Base-by-base conservation (phyloP, 2,797 vertebrate genomes). In the Mycteria americana region DNA sequence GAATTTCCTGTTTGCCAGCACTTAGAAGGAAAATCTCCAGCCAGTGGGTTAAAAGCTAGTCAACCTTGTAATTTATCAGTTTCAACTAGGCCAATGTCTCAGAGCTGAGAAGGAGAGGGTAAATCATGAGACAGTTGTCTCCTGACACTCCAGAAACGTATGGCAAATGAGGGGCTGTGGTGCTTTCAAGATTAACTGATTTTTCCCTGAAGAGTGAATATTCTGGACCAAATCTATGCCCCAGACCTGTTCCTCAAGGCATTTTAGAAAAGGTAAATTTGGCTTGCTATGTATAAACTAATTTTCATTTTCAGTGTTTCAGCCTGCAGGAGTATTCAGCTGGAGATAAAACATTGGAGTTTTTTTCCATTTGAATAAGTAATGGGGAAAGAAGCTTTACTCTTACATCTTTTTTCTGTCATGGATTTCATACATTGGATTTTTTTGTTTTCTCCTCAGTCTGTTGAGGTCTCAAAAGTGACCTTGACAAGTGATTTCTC, bases 31-130 rank as follows among this genome's bases (percentile, higher is more conserved):
- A 96, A 96, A 85, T 91, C 72, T 95, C 83, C 90, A 95, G 41
- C 73, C 62, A 70, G 80, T 57, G 54, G 59, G 43, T 94, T 97
- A 95, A 89, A 95, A 96, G 85, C 65, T 90, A 94, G 51, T 88
- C 92, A 96, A 22, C 83, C 79, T 95, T 97, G 33, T 91, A 94
- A 96, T 97, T 97, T 94, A 91, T 92, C 83, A 37, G 65, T 80
- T 95, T 69, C 43, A 74, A 85, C 84, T 87, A 95, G 31, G 30
- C 62, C 41, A 63, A 59, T 5, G 9, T 95, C 92, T 96, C 73
- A 86, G 57, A 95, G 86, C 57, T 89, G 90, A 93, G 83, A 77
- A 85, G 60, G 68, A 93, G 69, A 93, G 35, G 28, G 23, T 84
- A 93, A 96, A 92, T 90, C 81, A 84, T 30, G 27, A 94, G 57